A percentile compares a stretch with the other conserved stretches of the same genome.
phyloP scores from a whole-genome alignment of 2,888 invertebrate genomes.

The Amitus sp. region DNA sequence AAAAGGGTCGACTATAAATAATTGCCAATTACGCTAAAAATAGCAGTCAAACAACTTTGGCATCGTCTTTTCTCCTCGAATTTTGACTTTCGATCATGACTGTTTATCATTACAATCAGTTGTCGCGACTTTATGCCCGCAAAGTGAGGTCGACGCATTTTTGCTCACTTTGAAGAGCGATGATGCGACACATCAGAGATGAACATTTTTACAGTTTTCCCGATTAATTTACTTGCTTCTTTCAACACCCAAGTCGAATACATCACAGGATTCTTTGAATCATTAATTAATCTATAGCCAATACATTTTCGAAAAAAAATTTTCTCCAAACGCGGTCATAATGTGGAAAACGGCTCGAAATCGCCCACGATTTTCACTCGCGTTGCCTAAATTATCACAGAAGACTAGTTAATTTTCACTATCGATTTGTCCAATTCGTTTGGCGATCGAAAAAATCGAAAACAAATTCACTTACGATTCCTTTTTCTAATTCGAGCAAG shows the following conservation, averaged over 20 bases:
- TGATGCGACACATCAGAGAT: conserved; percentile 11
- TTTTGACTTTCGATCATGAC: conserved; percentile 20
- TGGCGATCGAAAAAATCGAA: conserved; percentile 14
- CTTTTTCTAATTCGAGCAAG: conserved; percentile 2
- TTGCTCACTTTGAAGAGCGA: conserved; percentile 33
- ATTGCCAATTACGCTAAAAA: conserved; percentile 24
- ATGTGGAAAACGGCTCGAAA: conserved; percentile 49
- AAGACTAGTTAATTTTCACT: conserved; percentile 63
- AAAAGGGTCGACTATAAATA: no score
- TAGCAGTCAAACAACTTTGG: conserved; percentile 59
- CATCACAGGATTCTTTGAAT: conserved; percentile 65
- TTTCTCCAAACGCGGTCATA: conserved; percentile 45
- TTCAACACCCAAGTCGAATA: conserved; percentile 60
- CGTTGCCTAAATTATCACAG: conserved; percentile 60
- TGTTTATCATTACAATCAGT: conserved; percentile 42
- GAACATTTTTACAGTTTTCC: conserved; percentile 18
- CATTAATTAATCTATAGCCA: conserved; percentile 54
- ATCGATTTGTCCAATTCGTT: conserved; percentile 36
- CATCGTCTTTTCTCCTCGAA: conserved; percentile 57
- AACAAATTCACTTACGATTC: conserved; percentile 15
- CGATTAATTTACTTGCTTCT: conserved; percentile 47
- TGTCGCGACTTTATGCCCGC: conserved; percentile 43
- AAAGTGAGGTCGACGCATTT: no score
- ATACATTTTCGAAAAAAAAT: conserved; percentile 37
- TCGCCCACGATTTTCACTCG: conserved; percentile 16